These are phyloP conservation scores for Sinohyriopsis cumingii DNA, from an alignment of 2,888 invertebrate species.

Conservation along the genomic window DNA sequence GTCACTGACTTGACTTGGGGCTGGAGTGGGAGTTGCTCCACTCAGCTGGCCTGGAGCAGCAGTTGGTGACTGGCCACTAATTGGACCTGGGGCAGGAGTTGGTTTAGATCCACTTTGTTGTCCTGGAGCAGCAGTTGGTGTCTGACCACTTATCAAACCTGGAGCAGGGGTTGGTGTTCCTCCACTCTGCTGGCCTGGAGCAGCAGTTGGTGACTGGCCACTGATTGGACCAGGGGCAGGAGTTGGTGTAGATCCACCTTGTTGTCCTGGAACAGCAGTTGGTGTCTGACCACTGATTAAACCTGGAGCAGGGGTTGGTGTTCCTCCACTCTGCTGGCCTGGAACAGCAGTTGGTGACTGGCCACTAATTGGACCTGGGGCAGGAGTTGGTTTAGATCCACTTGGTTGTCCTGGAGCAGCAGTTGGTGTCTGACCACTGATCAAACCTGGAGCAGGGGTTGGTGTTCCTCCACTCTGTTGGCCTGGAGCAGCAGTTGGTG, in stretches of 20 bases:
- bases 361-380: neutral
- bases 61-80: conserved; percentile 24
- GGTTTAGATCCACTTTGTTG: conserved; percentile 15
- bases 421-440: conserved; percentile 17
- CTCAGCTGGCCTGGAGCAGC: conserved; percentile 13
- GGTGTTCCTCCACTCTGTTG: conserved; percentile 7
- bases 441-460: conserved; percentile 10
- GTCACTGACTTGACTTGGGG: conserved; percentile 15
- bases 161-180: too few relatives aligned
- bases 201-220: conserved; percentile 30
- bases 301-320: too few relatives aligned
- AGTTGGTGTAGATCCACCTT: too few relatives aligned
- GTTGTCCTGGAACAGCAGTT: too few relatives aligned
- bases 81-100: conserved; percentile 25
- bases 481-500: conserved; percentile 16
- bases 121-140: too few relatives aligned
- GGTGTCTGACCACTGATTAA: conserved; percentile 25
- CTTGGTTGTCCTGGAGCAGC: conserved; percentile 4
- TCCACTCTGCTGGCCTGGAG: too few relatives aligned
- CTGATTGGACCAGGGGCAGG: too few relatives aligned
- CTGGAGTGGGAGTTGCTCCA: conserved; percentile 25
- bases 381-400: neutral
- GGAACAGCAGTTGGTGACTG: conserved; percentile 6
- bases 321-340: too few relatives aligned
- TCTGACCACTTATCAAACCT: too few relatives aligned